phyloP scores from a whole-genome alignment of 2,113 vertebrate genomes.

The Atractosteus spatula region DNA sequence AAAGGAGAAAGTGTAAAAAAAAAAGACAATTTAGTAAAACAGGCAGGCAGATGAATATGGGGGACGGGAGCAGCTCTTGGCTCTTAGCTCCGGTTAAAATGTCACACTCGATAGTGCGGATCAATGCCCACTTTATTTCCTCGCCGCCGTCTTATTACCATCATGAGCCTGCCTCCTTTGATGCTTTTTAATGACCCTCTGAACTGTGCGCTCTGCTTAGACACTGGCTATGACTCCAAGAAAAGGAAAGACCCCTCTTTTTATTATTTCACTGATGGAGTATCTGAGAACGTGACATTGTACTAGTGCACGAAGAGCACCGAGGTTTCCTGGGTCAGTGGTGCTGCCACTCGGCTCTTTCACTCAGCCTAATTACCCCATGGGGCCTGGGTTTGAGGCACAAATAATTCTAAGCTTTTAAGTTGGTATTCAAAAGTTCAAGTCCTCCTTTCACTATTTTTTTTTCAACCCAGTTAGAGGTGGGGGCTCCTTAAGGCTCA shows the following conservation, averaged over 20 bases:
- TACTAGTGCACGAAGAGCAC: slow-evolving; percentile 54
- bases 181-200: slow-evolving; percentile 85
- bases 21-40: slow-evolving; percentile 82
- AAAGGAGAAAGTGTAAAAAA: slow-evolving; percentile 44
- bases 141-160: slow-evolving; percentile 83
- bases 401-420: slow-evolving; percentile 37
- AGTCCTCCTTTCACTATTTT: slow-evolving; percentile 28
- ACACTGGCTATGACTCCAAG: slow-evolving; percentile 72
- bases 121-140: slow-evolving; percentile 96
- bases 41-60: slow-evolving; percentile 77
- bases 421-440: slow-evolving; percentile 41
- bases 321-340: slow-evolving; percentile 61
- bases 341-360: slow-evolving; percentile 54
- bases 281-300: slow-evolving; percentile 53
- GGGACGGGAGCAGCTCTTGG: slow-evolving; percentile 75
- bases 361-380: slow-evolving; percentile 51
- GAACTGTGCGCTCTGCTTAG: slow-evolving; percentile 72
- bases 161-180: slow-evolving; percentile 83
- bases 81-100: slow-evolving; percentile 95
- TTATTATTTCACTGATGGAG: slow-evolving; percentile 58
- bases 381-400: slow-evolving; percentile 34
- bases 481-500: background rate
- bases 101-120: slow-evolving; percentile 92
- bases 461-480: slow-evolving; percentile 1
- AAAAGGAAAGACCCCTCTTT: slow-evolving; percentile 60